Percentiles rank a stretch among this genome's conserved stretches.
These are phyloP conservation scores for Mormoops blainvillei DNA, from an alignment of 2,113 vertebrate species.

Conservation along the genomic window DNA sequence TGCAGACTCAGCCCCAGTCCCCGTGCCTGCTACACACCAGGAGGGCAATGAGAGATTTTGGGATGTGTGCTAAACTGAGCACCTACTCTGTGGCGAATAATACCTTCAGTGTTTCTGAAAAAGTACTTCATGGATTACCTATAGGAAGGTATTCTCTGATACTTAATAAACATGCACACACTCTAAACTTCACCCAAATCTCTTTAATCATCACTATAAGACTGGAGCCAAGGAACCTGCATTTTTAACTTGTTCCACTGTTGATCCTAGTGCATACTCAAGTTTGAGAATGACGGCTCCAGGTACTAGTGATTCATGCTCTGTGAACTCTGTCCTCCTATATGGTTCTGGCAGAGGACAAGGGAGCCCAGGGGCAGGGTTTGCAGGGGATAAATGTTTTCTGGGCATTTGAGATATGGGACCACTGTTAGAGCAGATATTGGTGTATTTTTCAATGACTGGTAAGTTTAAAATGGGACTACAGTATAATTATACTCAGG, in stretches of 20 bases:
- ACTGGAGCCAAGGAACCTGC: no score
- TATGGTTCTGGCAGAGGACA: not conserved
- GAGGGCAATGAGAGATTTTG: accelerated
- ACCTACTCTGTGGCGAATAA: not conserved
- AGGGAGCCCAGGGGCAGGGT: not conserved
- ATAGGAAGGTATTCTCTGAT: not conserved
- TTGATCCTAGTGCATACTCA: not conserved
- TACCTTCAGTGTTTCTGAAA: not conserved
- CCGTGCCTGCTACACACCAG: accelerated
- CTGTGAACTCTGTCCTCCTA: not conserved
- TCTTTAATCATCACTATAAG: not conserved
- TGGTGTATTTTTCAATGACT: not conserved
- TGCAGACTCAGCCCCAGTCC: not conserved
- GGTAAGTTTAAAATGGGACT: not conserved
- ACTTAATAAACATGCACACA: not conserved
- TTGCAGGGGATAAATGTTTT: not conserved
- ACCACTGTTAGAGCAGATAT: not conserved
- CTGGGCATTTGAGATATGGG: not conserved
- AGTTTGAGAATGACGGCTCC: not conserved
- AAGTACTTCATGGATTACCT: no score
- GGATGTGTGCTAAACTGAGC: not conserved
- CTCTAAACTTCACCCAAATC: not conserved
- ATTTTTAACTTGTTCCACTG: not conserved
- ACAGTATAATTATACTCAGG: not conserved
- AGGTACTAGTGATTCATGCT: not conserved